A percentile compares a stretch with the other conserved stretches of the same genome.
These are phyloP conservation scores for Diachasmimorpha longicaudata DNA, from an alignment of 1,140 invertebrate species.

Conservation along the genomic window DNA sequence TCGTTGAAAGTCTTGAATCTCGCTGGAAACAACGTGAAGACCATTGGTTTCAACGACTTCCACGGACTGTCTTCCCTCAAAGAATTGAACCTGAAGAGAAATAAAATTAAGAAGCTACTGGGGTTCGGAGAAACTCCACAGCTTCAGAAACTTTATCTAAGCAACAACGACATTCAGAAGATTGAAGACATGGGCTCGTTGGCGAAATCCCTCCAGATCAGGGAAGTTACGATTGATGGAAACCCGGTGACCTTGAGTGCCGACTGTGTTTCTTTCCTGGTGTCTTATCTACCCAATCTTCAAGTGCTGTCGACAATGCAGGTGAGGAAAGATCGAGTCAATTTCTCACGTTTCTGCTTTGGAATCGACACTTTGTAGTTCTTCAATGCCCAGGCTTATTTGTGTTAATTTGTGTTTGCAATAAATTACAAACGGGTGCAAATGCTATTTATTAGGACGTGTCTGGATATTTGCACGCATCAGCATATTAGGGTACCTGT, in stretches of 20 bases:
- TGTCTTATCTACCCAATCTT: constrained; percentile 77
- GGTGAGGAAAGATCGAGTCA: background rate
- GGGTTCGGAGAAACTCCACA: constrained; percentile 83
- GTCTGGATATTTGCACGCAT: too few relatives aligned
- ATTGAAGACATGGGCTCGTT: constrained; percentile 83
- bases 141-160: constrained; percentile 82
- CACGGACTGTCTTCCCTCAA: constrained; percentile 77
- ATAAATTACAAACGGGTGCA: too few relatives aligned
- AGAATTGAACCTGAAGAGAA: constrained; percentile 87
- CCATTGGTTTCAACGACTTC: constrained; percentile 75
- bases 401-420: too few relatives aligned
- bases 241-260: constrained; percentile 80
- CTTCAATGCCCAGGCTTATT: too few relatives aligned
- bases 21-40: constrained; percentile 85
- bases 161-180: constrained; percentile 85
- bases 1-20: constrained; percentile 89
- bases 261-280: constrained; percentile 79
- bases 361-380: too few relatives aligned
- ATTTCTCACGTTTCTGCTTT: too few relatives aligned
- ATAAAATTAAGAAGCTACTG: constrained; percentile 78
- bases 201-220: constrained; percentile 73
- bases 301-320: constrained; percentile 72
- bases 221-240: constrained; percentile 84
- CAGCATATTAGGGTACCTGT: too few relatives aligned
- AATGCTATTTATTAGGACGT: too few relatives aligned